These are phyloP conservation scores for Diadema setosum DNA, from an alignment of 35 echinoderm and acorn worm genomes.

Conservation along the genomic window DNA sequence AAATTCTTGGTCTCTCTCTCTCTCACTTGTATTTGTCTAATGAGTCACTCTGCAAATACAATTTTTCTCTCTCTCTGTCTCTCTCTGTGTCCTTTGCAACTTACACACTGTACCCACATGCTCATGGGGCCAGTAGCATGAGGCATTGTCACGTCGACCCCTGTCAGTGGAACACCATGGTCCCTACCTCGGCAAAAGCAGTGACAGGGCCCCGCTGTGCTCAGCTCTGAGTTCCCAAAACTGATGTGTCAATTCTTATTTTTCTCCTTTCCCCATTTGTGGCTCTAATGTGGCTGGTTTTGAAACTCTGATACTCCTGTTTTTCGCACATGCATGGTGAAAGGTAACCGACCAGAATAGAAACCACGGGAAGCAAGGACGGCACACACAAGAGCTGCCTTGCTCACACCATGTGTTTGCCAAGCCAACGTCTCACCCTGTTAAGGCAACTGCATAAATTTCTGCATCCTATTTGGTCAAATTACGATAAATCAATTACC, in stretches of 20 bases:
- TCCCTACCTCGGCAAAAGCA: not conserved
- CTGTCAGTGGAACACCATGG: not conserved
- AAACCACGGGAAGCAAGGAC: not conserved
- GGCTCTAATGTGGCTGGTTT: not conserved
- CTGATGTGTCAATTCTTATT: not conserved
- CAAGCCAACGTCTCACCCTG: not conserved
- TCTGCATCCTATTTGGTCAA: not conserved
- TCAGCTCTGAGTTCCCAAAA: not conserved
- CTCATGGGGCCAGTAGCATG: not conserved
- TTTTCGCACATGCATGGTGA: not conserved
- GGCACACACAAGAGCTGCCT: not conserved
- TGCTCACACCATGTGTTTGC: not conserved
- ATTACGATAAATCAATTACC: not conserved
- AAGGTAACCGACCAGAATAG: not conserved
- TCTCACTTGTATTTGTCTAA: not conserved
- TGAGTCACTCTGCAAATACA: not conserved
- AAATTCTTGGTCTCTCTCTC: not conserved
- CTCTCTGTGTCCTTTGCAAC: too few species aligned
- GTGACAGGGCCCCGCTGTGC: not conserved
- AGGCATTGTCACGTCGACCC: not conserved
- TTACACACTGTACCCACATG: not conserved
- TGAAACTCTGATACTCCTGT: not conserved
- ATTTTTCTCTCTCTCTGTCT: too few species aligned
- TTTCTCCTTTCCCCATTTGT: not conserved
- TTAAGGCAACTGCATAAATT: not conserved